Percentiles rank a stretch among this genome's conserved stretches.
phyloP scores from a whole-genome alignment of 53 echinoderm and acorn worm genomes.

The Crossaster papposus region DNA sequence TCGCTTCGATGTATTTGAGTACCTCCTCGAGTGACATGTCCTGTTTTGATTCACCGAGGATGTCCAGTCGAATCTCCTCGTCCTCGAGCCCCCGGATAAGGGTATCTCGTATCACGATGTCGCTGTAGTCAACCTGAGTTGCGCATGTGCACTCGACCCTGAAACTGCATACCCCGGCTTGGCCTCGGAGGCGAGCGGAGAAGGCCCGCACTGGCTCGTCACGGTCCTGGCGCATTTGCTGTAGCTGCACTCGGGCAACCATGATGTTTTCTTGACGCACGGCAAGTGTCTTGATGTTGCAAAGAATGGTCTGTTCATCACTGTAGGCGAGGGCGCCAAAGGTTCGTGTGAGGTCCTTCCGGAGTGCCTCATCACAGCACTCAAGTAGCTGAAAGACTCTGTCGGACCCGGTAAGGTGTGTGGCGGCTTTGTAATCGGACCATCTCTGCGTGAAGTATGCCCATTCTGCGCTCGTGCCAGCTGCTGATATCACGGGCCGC shows the following conservation, averaged over 20 bases:
- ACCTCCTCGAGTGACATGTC: constrained; percentile 55
- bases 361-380: constrained; percentile 68
- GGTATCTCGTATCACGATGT: constrained; percentile 7
- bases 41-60: constrained; percentile 46
- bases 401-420: constrained; percentile 63
- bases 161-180: constrained; percentile 28
- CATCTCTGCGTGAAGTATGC: constrained; percentile 44
- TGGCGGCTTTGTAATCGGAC: constrained; percentile 62
- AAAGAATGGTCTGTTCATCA: constrained; percentile 47
- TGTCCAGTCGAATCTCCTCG: constrained; percentile 64
- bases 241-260: constrained; percentile 67
- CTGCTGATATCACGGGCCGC: constrained; percentile 36
- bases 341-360: constrained; percentile 60
- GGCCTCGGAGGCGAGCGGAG: constrained; percentile 43
- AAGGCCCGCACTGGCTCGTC: constrained; percentile 44
- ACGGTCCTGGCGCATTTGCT: constrained; percentile 50
- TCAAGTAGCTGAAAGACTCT: constrained; percentile 72
- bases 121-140: constrained; percentile 22
- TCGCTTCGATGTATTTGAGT: constrained; percentile 45
- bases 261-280: constrained; percentile 68
- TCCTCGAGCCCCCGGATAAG: constrained; percentile 62
- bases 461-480: constrained; percentile 55
- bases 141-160: constrained; percentile 25
- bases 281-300: constrained; percentile 57
- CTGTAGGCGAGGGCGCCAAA: constrained; percentile 62